Base-by-base conservation (phyloP, 1,140 invertebrate genomes). In the Megalonaias nervosa region DNA sequence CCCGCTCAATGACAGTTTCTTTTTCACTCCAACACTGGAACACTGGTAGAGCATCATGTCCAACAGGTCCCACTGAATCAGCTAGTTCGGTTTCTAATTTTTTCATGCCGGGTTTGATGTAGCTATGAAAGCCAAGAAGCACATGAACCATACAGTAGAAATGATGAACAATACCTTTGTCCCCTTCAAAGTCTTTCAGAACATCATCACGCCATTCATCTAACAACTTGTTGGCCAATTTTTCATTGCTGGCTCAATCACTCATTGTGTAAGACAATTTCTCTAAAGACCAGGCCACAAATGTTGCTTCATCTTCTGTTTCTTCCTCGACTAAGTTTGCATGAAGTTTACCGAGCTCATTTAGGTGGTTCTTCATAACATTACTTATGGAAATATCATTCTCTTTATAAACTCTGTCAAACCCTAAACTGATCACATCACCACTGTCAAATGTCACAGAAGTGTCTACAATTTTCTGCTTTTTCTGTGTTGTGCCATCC, bases 71-170 rank as follows among this genome's bases (percentile, higher is more conserved):
- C 61, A 14, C 15, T 56, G 17, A 23, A 12, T 61, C 48, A 14
- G 55, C 55, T 16, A 74, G 72, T 67, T 15, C 5, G 38, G 31
- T 23, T 67, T 74, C 65, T 19, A 21, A 4, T 56, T 65, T 17
- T 66, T 77, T 70, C 5, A 77, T 14, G 19, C 31, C 62, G 16
- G 21, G 12, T 58, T 15, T 13, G n/a, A 23, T 26, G 26, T 26
- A 26, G 26, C 26, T 26, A 26, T 26, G 26, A 26, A 26, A 26
- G 26, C 1, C 26, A n/a, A 77, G 69, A 11, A 77, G 59, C 1
- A 67, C 62, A 71, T 77, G 75, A 17, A 67, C 75, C 75, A 77
- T 77, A 55, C 75, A 77, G 26, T 77, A 66, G 56, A 75, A 75
- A 58, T 76, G 67, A 13, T 57, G 48, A 48, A 76, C 74, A 23